Conservation (phyloP, 2,113 vertebrate genomes). For the Cheilinus undulatus region DNA sequence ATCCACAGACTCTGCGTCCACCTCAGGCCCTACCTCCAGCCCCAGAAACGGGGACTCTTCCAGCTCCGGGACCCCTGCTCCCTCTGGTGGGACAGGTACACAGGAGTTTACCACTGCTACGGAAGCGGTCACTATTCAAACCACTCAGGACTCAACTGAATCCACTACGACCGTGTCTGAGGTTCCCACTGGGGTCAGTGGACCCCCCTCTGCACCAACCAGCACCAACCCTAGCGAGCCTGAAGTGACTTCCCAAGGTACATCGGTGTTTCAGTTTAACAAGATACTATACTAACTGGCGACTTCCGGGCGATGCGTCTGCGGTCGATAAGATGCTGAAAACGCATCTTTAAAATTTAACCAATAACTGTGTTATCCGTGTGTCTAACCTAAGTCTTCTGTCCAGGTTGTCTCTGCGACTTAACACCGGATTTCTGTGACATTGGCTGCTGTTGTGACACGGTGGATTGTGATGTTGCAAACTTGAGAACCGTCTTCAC, state of each 20-base stretch:
- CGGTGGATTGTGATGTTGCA: slow-evolving; percentile 70
- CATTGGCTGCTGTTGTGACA: slow-evolving; percentile 84
- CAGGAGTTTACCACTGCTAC: not conserved
- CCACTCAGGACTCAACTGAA: not conserved
- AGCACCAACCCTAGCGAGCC: too few species aligned
- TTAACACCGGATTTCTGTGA: slow-evolving; percentile 81
- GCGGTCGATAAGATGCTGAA: too few species aligned
- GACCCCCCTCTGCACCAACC: slow-evolving; percentile 21
- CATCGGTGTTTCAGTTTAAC: not conserved
- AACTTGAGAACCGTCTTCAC: slow-evolving; percentile 77
- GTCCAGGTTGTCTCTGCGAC: slow-evolving; percentile 80
- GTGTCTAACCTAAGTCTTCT: not conserved
- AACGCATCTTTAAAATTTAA: too few species aligned
- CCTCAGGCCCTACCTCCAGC: not conserved
- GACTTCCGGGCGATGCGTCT: too few species aligned
- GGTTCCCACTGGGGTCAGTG: not conserved
- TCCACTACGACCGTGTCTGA: slow-evolving; percentile 13
- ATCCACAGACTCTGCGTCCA: slow-evolving; percentile 13
- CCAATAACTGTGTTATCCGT: too few species aligned
- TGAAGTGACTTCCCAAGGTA: slow-evolving; percentile 32
- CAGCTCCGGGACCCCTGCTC: slow-evolving; percentile 40
- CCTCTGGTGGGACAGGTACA: not conserved
- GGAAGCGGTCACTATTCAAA: slow-evolving; percentile 2
- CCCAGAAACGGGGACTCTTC: not conserved
- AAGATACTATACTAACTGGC: too few species aligned